Evolutionary conservation across 2,888 invertebrate species (phyloP), one percentile per base, ranked within the genome.

Genomic region (Heliconius ethilla): DNA sequence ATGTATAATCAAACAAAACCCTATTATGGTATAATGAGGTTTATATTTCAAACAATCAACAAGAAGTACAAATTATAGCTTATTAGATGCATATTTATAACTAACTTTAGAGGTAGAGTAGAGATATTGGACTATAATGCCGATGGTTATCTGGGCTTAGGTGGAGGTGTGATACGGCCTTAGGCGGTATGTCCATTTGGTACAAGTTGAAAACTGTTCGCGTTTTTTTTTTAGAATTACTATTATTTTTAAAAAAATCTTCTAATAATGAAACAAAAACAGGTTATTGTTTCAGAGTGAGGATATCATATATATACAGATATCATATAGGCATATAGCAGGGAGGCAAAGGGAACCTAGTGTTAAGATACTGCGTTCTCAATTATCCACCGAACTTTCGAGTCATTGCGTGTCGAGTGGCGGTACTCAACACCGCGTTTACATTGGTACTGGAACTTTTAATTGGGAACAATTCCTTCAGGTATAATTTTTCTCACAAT

Each of bases 111-210:
- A 59, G 59, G 10, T 27, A 62, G 75, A 40, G 40, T 11, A 40
- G 40, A 40, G 10, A 63, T 75, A 70, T 72, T 72, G 55, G 72
- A 45, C 69, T 15, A 45, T 74, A 74, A 65, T 45, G 63, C 27
- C 65, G 78, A 78, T 79, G 75, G 63, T 75, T 77, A 81, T 81
- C 82, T 78, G 72, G 65, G 77, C 70, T 77, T 76, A 80, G 82
- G 83, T 80, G 83, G 81, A 89, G 88, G 89, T 89, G 90, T 88
- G 86, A 88, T 84, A 86, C 82, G 84, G 87, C 88, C 89, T 83
- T 75, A 81, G 85, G 88, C 81, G 51, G 22, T 37, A 75, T 40
- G 15, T 10, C 2, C 10, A 33, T 40, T 27, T 62, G 75, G 62
- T 66, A 15, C 59, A 77, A 75, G 73, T 62, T 33, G 62, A 4